phyloP scores from a whole-genome alignment of 1,140 invertebrate genomes.

The Andrena cerasifolii region DNA sequence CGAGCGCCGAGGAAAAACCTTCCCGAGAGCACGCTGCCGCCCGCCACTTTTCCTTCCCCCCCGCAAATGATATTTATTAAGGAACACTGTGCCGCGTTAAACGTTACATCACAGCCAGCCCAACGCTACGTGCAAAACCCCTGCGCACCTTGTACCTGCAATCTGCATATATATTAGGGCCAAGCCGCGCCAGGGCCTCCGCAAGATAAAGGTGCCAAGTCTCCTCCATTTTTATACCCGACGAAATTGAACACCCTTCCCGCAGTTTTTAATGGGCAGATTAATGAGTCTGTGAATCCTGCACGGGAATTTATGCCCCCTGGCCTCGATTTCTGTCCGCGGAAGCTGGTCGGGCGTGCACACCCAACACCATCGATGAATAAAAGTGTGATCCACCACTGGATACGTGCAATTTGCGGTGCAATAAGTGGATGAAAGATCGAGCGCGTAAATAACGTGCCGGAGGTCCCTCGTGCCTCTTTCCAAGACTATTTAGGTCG shows the following conservation, averaged over 20 bases:
- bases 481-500: slow-evolving; percentile 2
- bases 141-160: slow-evolving; percentile 24
- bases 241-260: not conserved
- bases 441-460: not conserved
- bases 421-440: not conserved
- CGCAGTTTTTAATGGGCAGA: not conserved
- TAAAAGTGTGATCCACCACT: too few relatives aligned
- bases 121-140: slow-evolving; percentile 13
- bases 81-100: not conserved
- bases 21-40: not conserved
- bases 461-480: not conserved
- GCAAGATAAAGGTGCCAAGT: slow-evolving; percentile 33
- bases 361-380: too few relatives aligned
- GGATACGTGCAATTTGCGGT: not conserved
- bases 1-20: not conserved
- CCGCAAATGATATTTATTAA: slow-evolving; percentile 7
- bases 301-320: too few relatives aligned
- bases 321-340: too few relatives aligned
- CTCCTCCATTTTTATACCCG: slow-evolving; percentile 14
- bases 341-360: too few relatives aligned
- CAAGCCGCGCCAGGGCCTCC: not conserved
- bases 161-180: slow-evolving; percentile 60
- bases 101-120: not conserved
- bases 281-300: not conserved
- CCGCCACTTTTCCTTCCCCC: too few relatives aligned